phyloP scores from a whole-genome alignment of 2,888 invertebrate genomes.

The Ennomos fuscantarius region DNA sequence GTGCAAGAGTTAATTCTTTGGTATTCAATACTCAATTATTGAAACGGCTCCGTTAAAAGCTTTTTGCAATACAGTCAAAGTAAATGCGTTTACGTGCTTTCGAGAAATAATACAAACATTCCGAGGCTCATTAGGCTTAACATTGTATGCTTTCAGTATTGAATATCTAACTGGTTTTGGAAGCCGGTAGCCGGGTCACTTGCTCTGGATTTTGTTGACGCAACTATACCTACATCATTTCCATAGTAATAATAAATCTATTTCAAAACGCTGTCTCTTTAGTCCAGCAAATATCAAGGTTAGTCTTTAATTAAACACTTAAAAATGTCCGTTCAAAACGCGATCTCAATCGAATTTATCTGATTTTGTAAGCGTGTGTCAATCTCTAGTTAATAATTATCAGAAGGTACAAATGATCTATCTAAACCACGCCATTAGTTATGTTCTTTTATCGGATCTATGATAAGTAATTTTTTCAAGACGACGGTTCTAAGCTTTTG shows the following conservation, averaged over 20 bases:
- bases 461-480: not conserved
- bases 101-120: slow-evolving; percentile 28
- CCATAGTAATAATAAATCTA: slow-evolving; percentile 28
- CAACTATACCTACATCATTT: slow-evolving; percentile 21
- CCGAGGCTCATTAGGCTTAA: slow-evolving; percentile 25
- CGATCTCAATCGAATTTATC: slow-evolving; percentile 27
- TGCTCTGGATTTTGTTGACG: slow-evolving; percentile 26
- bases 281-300: slow-evolving; percentile 28
- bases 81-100: slow-evolving; percentile 38
- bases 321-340: slow-evolving; percentile 6
- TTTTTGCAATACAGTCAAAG: slow-evolving; percentile 45
- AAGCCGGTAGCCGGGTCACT: slow-evolving; percentile 17
- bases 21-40: slow-evolving; percentile 40
- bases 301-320: slow-evolving; percentile 25
- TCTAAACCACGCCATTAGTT: slow-evolving; percentile 6
- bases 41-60: slow-evolving; percentile 48
- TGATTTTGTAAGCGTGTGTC: slow-evolving; percentile 23
- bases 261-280: slow-evolving; percentile 20
- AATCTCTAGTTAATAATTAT: slow-evolving; percentile 22
- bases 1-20: slow-evolving; percentile 40
- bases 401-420: not conserved
- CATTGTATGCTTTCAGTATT: slow-evolving; percentile 26
- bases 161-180: slow-evolving; percentile 33
- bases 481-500: too few relatives aligned
- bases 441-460: not conserved